phyloP scores from a whole-genome alignment of 2,113 vertebrate genomes.

The Perognathus longimembris region DNA sequence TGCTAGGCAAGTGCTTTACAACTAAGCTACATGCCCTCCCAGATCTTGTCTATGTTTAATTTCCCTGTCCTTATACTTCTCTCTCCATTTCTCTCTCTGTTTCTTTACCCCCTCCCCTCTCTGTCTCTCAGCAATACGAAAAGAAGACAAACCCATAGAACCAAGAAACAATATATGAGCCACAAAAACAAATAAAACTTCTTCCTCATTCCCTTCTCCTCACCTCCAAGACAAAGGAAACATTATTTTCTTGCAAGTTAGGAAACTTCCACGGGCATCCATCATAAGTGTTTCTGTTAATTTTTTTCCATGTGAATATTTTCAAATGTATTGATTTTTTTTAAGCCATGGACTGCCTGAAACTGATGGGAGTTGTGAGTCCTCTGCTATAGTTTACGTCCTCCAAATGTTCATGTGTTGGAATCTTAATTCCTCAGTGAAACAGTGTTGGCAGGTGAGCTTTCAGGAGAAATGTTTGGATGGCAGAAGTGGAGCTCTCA shows the following conservation, averaged over 20 bases:
- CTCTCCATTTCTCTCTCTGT: neutral
- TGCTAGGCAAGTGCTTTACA: neutral
- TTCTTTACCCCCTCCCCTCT: neutral
- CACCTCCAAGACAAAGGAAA: neutral
- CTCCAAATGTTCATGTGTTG: neutral
- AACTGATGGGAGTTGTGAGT: neutral
- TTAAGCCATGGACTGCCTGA: neutral
- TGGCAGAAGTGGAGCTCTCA: neutral
- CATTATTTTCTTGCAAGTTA: neutral
- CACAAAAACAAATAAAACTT: neutral
- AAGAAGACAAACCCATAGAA: neutral
- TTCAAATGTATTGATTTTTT: constrained; percentile 10
- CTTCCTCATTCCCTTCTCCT: too few relatives aligned
- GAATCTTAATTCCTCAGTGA: neutral
- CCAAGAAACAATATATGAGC: neutral
- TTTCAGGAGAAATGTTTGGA: neutral
- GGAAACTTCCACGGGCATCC: neutral
- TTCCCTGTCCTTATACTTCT: neutral
- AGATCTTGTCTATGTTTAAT: neutral
- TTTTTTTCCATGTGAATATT: neutral
- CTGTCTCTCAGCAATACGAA: neutral
- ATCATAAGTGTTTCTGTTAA: neutral
- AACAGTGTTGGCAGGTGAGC: neutral
- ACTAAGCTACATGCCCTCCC: neutral
- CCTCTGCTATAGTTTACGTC: neutral